phyloP scores from a whole-genome alignment of 2,113 vertebrate genomes.

The Rhea americana region DNA sequence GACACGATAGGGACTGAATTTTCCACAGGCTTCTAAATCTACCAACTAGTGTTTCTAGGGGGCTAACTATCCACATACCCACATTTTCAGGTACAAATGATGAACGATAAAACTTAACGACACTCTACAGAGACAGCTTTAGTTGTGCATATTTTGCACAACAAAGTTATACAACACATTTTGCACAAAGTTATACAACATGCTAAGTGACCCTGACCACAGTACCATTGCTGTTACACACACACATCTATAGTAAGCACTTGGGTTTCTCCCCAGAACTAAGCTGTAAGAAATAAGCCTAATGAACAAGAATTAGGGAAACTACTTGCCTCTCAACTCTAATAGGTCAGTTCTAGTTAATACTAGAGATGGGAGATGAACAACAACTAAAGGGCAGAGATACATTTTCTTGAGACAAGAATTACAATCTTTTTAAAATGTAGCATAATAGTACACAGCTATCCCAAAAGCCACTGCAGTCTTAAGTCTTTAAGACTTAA shows the following conservation, averaged over 20 bases:
- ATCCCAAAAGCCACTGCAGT: not conserved
- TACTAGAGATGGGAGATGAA: not conserved
- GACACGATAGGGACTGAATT: not conserved
- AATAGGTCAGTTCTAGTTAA: not conserved
- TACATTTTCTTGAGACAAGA: not conserved
- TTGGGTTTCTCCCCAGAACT: not conserved
- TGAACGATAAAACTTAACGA: not conserved
- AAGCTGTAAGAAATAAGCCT: not conserved
- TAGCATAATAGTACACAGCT: not conserved
- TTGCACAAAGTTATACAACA: not conserved
- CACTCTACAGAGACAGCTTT: not conserved
- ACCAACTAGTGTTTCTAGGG: not conserved
- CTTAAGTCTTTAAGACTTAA: no score
- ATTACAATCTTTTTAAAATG: slow-evolving; percentile 16
- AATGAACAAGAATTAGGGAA: not conserved
- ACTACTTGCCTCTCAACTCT: not conserved
- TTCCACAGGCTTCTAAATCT: not conserved
- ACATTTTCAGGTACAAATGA: not conserved
- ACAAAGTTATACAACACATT: not conserved
- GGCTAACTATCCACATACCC: not conserved
- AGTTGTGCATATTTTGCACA: not conserved
- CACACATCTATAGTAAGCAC: not conserved
- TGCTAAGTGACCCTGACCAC: not conserved
- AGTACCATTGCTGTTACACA: not conserved
- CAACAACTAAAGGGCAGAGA: not conserved